These are phyloP conservation scores for Achlya flavicornis DNA, from an alignment of 2,888 invertebrate species.

Conservation along the genomic window DNA sequence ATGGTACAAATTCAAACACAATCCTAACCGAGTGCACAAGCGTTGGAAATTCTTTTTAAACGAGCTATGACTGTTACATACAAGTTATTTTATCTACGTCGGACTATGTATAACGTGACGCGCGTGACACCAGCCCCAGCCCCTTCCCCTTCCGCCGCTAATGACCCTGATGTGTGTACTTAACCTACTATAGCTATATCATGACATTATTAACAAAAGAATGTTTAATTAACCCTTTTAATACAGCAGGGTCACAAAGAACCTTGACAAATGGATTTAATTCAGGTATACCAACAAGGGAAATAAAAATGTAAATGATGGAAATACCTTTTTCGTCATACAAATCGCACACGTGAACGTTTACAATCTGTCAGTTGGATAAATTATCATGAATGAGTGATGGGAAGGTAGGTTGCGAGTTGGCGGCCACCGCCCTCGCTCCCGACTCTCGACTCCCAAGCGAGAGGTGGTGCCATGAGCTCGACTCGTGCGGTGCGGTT, in stretches of 20 bases:
- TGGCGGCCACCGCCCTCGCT: neutral
- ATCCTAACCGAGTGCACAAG: too few species aligned
- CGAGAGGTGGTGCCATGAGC: constrained; percentile 16
- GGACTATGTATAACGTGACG: neutral
- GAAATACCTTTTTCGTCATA: constrained; percentile 20
- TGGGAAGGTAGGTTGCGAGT: constrained; percentile 18
- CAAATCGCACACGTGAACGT: constrained; percentile 20
- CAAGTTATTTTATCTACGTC: neutral
- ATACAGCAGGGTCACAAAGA: constrained; percentile 1
- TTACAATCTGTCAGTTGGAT: constrained; percentile 35
- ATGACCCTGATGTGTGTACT: constrained; percentile 7
- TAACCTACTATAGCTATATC: constrained; percentile 8
- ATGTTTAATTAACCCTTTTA: constrained; percentile 2
- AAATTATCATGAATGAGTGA: constrained; percentile 40
- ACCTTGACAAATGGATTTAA: constrained; percentile 13
- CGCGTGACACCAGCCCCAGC: neutral
- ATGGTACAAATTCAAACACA: too few species aligned
- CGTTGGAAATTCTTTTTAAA: too few species aligned
- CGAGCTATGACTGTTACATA: too few species aligned
- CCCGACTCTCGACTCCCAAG: neutral
- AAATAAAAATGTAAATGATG: constrained; percentile 22
- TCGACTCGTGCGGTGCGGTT: neutral
- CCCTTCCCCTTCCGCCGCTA: neutral
- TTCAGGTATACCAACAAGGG: constrained; percentile 15
- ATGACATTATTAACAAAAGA: constrained; percentile 2